These are phyloP conservation scores for Addax nasomaculatus DNA, from an alignment of 2,113 vertebrate genomes.

Conservation along the genomic window DNA sequence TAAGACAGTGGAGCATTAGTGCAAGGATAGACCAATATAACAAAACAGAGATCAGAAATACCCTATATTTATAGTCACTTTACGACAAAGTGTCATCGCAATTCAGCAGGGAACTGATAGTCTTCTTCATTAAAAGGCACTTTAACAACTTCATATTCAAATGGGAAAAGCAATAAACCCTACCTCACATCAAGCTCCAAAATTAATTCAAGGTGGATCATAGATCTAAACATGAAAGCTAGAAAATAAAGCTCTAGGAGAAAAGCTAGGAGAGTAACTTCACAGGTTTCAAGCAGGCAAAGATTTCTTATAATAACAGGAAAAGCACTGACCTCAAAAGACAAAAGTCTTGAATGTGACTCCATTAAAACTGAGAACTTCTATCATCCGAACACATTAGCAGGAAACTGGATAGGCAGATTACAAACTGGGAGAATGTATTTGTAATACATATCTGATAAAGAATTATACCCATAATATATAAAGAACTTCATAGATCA, in stretches of 20 bases:
- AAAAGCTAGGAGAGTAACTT: background rate
- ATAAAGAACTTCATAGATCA: background rate
- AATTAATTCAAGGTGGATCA: background rate
- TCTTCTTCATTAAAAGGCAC: background rate
- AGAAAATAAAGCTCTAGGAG: background rate
- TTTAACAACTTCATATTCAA: background rate
- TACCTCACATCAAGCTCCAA: background rate
- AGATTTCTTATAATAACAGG: background rate
- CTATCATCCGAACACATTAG: background rate
- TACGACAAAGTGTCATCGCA: background rate
- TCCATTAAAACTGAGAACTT: background rate
- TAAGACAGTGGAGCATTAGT: background rate
- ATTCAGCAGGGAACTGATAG: background rate
- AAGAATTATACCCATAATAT: background rate
- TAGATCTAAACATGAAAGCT: background rate
- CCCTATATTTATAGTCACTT: background rate
- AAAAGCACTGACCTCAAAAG: background rate
- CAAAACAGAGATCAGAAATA: background rate
- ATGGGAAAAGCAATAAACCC: background rate
- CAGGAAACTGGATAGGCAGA: background rate
- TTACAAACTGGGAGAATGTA: background rate
- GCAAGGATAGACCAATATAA: background rate
- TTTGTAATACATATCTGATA: background rate
- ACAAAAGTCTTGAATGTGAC: background rate
- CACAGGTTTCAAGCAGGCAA: background rate